phyloP scores from a whole-genome alignment of 2,113 vertebrate species.

The Tupaia tana region DNA sequence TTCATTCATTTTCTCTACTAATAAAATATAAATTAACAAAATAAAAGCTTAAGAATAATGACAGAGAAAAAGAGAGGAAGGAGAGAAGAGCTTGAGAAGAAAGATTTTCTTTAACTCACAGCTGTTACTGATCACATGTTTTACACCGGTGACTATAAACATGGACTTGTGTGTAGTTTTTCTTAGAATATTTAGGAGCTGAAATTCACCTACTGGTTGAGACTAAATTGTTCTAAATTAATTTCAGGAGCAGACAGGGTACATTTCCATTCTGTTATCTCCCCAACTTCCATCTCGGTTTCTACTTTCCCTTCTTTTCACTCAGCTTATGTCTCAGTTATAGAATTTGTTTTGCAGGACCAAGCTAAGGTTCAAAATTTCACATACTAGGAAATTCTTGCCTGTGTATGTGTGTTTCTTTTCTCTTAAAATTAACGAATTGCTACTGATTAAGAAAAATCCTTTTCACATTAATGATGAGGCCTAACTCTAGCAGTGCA shows the following conservation, averaged over 20 bases:
- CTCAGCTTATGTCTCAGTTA: not conserved
- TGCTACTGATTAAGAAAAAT: not conserved
- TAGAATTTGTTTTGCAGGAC: not conserved
- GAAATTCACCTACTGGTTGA: not conserved
- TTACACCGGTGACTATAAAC: not conserved
- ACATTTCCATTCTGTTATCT: not conserved
- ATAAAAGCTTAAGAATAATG: conserved; percentile 1
- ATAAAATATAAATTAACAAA: not conserved
- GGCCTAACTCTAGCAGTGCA: no score
- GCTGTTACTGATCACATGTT: not conserved
- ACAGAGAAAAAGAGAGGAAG: not conserved
- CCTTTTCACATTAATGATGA: not conserved
- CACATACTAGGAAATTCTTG: not conserved
- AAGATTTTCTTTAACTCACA: not conserved
- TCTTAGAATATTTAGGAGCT: not conserved
- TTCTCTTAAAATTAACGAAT: not conserved
- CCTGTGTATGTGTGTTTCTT: not conserved
- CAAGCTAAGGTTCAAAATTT: not conserved
- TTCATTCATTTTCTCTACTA: not conserved
- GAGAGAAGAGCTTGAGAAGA: not conserved
- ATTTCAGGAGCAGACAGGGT: not conserved
- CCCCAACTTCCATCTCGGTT: not conserved
- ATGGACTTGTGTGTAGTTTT: not conserved
- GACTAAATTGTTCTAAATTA: not conserved
- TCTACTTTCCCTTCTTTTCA: not conserved